Conservation (phyloP, 2,797 vertebrate genomes). For the Neoniphon sammara region DNA sequence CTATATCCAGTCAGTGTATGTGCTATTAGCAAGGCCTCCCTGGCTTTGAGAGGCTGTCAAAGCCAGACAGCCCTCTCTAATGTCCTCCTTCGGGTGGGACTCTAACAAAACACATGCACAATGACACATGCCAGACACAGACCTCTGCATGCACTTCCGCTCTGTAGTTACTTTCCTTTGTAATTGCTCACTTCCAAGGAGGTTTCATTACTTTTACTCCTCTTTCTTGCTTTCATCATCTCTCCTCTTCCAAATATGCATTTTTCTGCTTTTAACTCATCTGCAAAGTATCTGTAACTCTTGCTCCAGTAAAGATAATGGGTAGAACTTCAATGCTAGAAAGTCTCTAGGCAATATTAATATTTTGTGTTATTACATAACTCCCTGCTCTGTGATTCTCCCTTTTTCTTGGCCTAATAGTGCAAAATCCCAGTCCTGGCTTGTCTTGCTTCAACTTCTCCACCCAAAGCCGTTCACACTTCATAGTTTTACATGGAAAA, state of each 20-base stretch:
- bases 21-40: constrained; percentile 29
- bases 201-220: constrained; percentile 30
- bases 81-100: constrained; percentile 57
- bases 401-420: background rate
- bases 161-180: constrained; percentile 14
- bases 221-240: constrained; percentile 22
- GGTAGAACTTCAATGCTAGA: background rate
- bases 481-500: background rate
- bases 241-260: background rate
- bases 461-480: background rate
- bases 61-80: constrained; percentile 67
- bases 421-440: background rate
- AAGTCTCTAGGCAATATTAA: background rate
- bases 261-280: background rate
- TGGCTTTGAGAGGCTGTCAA: constrained; percentile 77
- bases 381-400: background rate
- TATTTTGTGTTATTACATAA: constrained; percentile 8
- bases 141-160: constrained; percentile 35
- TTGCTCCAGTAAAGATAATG: background rate
- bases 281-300: background rate
- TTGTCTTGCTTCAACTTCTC: background rate
- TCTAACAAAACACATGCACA: constrained; percentile 62
- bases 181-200: constrained; percentile 31
- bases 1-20: constrained; percentile 18
- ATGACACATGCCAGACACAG: constrained; percentile 80